These are phyloP conservation scores for Mormyrops boulengeri DNA, from an alignment of 2,797 vertebrate species.

Conservation along the genomic window DNA sequence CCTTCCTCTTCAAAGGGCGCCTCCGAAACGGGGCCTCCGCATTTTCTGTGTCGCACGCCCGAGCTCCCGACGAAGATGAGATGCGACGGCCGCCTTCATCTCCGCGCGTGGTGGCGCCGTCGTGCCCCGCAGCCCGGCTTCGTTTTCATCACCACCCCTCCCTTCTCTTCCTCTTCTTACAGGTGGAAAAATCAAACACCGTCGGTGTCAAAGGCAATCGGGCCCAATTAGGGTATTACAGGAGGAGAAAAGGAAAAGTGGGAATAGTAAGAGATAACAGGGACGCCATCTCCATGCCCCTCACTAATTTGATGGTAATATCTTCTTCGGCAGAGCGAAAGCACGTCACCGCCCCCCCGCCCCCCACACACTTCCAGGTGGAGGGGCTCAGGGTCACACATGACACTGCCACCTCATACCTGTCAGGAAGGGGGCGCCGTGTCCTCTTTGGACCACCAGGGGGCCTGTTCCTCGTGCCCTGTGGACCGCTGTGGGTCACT, in stretches of 20 bases:
- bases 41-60: background rate
- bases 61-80: conserved; percentile 37
- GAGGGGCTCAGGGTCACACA: background rate
- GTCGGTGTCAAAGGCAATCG: conserved; percentile 33
- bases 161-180: conserved; percentile 30
- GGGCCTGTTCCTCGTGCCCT: background rate
- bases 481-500: background rate
- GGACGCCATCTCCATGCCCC: background rate
- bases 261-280: conserved; percentile 32
- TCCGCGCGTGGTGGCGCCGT: conserved; percentile 36
- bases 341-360: background rate
- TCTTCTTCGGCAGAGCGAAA: background rate
- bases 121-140: background rate
- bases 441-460: background rate
- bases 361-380: background rate
- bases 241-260: conserved; percentile 26
- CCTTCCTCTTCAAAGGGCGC: conserved; percentile 15
- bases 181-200: conserved; percentile 34
- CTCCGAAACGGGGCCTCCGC: background rate
- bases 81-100: conserved; percentile 65
- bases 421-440: background rate
- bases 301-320: background rate
- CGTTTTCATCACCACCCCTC: conserved; percentile 19
- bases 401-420: background rate
- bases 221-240: conserved; percentile 41